These are phyloP conservation scores for Gavialis gangeticus DNA, from an alignment of 2,113 vertebrate genomes.

Conservation along the genomic window DNA sequence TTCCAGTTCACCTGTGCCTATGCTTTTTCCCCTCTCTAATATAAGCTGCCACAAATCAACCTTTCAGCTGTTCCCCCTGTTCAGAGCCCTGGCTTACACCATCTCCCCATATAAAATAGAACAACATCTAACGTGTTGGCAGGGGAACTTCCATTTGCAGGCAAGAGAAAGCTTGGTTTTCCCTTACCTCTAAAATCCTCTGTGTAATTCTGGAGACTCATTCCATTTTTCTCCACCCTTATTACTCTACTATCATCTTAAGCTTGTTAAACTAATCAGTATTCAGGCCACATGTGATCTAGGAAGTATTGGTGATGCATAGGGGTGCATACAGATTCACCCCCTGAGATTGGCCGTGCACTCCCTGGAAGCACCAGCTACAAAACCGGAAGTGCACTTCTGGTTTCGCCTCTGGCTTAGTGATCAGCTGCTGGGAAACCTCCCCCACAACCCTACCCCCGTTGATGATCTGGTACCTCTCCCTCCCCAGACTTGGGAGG, in stretches of 20 bases:
- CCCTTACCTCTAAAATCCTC: neutral
- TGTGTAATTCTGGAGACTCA: neutral
- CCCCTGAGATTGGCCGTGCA: too few species aligned
- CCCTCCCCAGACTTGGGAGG: too few species aligned
- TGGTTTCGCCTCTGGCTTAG: too few species aligned
- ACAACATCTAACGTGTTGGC: neutral
- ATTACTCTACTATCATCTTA: neutral
- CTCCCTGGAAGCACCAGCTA: too few species aligned
- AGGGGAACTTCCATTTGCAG: neutral
- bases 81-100: neutral
- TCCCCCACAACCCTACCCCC: too few species aligned
- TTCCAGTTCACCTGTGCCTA: neutral
- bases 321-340: too few species aligned
- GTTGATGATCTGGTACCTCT: too few species aligned
- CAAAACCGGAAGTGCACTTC: too few species aligned
- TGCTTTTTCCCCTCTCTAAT: neutral
- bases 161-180: neutral
- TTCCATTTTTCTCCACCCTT: neutral
- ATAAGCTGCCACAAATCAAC: neutral
- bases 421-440: too few species aligned
- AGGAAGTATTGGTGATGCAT: too few species aligned
- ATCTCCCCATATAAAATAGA: neutral
- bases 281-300: neutral
- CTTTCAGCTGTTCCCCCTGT: fast-evolving
- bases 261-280: neutral